Evolutionary conservation across 2,888 invertebrate species (phyloP), one percentile per base, ranked within the genome.

Genomic region (Iphiclides podalirius): DNA sequence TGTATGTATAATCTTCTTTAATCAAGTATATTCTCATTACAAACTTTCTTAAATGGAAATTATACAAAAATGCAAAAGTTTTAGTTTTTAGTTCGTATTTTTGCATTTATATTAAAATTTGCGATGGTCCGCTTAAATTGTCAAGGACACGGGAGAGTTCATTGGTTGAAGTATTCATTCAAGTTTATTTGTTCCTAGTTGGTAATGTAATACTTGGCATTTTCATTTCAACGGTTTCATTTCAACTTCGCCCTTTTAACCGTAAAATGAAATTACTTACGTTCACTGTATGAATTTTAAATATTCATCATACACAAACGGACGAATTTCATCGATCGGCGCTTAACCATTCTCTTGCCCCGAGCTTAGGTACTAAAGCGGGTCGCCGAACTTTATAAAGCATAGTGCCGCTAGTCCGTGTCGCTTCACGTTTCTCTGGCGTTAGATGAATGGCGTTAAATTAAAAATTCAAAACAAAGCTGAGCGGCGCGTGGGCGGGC

Each of bases 381-480:
- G 75, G 71, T 75, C 73, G 67, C 52, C 65, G 74, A 70, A 72
- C 73, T 68, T 53, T 61, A 46, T 56, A 58, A 67, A 61, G 62
- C 58, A 61, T 65, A 66, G 64, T 58, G 65, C 58, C 64, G 68
- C 61, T 71, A 64, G 67, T 77, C n/a, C 72, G 72, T 67, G 67
- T 67, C 62, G 68, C 67, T 70, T 61, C 69, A 66, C 67, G 66
- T 61, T 70, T 70, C 70, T 65, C 62, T 62, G 72, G 61, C 64
- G 69, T 67, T 73, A 72, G 72, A 79, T 85, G 86, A 86, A 87
- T 87, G 85, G 71, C 72, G 75, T 75, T 79, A 83, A 76, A 86
- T 86, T 85, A 86, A 87, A 84, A 81, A 87, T 85, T 83, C 76
- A 87, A 84, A 86, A 86, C 85, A 85, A 85, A 84, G 81, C 75